Conservation (phyloP, 2,113 vertebrate genomes). For the Neotoma lepida region DNA sequence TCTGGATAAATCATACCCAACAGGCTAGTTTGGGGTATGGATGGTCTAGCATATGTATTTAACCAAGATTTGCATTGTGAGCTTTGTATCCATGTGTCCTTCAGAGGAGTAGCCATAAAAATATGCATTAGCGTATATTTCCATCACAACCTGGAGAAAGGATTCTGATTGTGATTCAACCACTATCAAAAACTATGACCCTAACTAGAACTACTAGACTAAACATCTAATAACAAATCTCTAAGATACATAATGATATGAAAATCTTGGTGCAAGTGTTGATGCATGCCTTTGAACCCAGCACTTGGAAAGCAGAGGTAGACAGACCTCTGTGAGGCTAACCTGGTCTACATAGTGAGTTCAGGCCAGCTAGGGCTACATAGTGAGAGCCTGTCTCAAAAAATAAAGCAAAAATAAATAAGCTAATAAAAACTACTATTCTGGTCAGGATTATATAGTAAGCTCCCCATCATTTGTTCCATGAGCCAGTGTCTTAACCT, state of each 20-base stretch:
- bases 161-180: neutral
- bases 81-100: neutral
- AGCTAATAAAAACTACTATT: neutral
- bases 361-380: neutral
- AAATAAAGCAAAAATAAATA: neutral
- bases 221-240: neutral
- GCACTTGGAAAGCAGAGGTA: neutral
- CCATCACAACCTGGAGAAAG: neutral
- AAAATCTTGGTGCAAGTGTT: neutral
- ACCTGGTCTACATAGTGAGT: neutral
- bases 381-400: neutral
- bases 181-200: neutral
- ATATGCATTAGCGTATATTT: neutral
- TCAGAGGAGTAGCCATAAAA: constrained; percentile 36
- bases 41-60: neutral
- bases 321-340: neutral
- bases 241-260: neutral
- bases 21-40: constrained; percentile 21
- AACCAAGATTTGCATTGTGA: constrained; percentile 12
- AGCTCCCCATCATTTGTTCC: neutral
- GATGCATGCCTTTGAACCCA: neutral
- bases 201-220: neutral
- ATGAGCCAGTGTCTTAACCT: constrained; percentile 25
- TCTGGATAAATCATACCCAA: constrained; percentile 56
- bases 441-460: neutral